These are phyloP conservation scores for Oncopodura yosiiana DNA, from an alignment of 1,140 invertebrate genomes.

Conservation along the genomic window DNA sequence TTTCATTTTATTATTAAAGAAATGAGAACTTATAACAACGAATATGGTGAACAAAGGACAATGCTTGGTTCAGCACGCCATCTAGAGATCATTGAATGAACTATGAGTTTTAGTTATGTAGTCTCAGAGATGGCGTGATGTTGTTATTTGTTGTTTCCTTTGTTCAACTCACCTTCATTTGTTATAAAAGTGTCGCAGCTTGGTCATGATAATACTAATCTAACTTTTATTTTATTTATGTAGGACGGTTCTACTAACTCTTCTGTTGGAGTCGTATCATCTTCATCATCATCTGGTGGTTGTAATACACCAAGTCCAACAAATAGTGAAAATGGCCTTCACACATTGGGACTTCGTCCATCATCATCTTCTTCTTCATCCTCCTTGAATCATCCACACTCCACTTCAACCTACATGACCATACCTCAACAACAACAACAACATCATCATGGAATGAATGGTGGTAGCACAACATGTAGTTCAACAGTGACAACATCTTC, in stretches of 20 bases:
- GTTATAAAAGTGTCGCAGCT: no score
- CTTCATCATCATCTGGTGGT: slow-evolving; percentile 1
- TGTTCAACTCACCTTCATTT: no score
- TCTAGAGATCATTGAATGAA: no score
- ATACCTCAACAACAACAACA: slow-evolving; percentile 6
- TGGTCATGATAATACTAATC: no score
- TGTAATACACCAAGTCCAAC: slow-evolving; percentile 27
- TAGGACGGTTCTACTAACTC: slow-evolving; percentile 19
- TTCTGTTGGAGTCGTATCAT: not conserved
- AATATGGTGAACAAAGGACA: no score
- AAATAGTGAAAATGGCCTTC: slow-evolving; percentile 4
- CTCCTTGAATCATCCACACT: not conserved
- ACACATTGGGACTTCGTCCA: not conserved
- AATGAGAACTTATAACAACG: not conserved
- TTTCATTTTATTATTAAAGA: not conserved
- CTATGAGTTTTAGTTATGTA: no score
- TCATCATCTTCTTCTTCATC: not conserved
- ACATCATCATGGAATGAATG: slow-evolving; percentile 1
- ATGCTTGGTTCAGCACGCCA: no score
- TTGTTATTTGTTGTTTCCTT: no score
- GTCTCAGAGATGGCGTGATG: no score
- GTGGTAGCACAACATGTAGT: no score
- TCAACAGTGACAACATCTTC: no score
- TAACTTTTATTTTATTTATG: no score
- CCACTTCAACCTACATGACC: not conserved